Evolutionary conservation across 1,140 invertebrate genomes (phyloP).

Genomic region (Caenorhabditis inopinata): DNA sequence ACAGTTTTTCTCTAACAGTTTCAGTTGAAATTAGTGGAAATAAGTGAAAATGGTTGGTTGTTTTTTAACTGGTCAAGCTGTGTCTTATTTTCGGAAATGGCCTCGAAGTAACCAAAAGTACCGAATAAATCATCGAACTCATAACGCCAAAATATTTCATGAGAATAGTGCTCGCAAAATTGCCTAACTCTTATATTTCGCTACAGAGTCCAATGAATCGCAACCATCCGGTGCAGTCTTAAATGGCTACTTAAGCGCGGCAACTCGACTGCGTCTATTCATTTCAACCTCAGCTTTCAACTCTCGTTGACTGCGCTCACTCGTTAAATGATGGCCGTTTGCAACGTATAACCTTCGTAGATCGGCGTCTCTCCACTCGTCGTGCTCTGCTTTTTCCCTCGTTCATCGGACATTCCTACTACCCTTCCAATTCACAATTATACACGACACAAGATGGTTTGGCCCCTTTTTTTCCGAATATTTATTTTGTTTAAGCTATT

Average conservation of each 20-base stretch:
- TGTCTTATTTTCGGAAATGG: no score
- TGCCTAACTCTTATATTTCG: neutral
- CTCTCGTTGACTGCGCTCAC: constrained; percentile 10
- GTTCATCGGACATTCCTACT: neutral
- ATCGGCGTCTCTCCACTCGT: neutral
- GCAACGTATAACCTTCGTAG: constrained; percentile 22
- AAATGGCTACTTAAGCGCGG: neutral
- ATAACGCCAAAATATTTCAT: no score
- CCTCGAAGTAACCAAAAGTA: no score
- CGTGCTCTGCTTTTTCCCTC: neutral
- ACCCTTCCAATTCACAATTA: neutral
- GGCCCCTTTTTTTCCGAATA: constrained; percentile 3
- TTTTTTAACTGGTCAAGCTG: no score
- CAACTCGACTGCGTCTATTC: neutral
- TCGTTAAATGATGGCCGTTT: constrained; percentile 20
- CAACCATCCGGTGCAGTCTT: neutral
- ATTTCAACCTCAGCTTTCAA: neutral
- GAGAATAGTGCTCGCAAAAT: no score
- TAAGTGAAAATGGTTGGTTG: no score
- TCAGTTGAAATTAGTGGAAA: no score
- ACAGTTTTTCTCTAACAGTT: no score
- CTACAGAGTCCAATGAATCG: no score
- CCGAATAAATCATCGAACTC: neutral
- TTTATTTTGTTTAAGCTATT: no score
- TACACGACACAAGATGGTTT: neutral